phyloP scores from a whole-genome alignment of 2,113 vertebrate genomes.

The Tapirus terrestris region DNA sequence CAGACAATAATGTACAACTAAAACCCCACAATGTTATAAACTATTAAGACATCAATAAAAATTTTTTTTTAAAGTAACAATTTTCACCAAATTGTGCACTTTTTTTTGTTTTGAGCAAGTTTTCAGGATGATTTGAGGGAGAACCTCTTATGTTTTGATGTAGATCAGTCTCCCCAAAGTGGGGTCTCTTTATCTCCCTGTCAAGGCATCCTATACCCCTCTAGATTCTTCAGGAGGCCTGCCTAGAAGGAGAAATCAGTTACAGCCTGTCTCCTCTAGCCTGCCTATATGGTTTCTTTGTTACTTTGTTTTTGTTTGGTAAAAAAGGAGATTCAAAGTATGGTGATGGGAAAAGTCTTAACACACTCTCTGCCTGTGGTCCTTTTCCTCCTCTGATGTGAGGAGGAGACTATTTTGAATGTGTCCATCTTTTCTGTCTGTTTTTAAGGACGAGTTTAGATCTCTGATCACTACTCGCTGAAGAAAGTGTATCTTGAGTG shows the following conservation, averaged over 20 bases:
- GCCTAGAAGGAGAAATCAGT: neutral
- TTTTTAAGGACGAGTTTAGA: neutral
- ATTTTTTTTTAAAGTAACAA: neutral
- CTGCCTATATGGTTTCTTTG: neutral
- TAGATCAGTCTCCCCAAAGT: neutral
- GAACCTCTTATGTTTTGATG: neutral
- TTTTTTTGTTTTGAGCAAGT: neutral
- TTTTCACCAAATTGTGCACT: neutral
- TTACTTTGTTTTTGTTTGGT: neutral
- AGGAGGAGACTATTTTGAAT: neutral
- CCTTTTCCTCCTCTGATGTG: rapidly evolving
- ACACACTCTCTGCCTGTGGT: rapidly evolving
- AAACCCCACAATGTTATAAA: no score
- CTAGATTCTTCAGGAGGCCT: neutral
- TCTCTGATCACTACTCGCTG: neutral
- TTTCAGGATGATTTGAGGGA: neutral
- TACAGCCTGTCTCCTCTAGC: neutral
- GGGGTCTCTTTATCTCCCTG: neutral
- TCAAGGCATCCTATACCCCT: neutral
- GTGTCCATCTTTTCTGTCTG: neutral
- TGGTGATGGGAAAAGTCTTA: neutral
- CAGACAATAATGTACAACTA: no score
- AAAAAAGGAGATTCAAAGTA: neutral
- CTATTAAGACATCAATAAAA: no score
- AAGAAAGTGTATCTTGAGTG: neutral